These are phyloP conservation scores for Rhopalosiphum nymphaeae DNA, from an alignment of 2,888 invertebrate species.

Conservation along the genomic window DNA sequence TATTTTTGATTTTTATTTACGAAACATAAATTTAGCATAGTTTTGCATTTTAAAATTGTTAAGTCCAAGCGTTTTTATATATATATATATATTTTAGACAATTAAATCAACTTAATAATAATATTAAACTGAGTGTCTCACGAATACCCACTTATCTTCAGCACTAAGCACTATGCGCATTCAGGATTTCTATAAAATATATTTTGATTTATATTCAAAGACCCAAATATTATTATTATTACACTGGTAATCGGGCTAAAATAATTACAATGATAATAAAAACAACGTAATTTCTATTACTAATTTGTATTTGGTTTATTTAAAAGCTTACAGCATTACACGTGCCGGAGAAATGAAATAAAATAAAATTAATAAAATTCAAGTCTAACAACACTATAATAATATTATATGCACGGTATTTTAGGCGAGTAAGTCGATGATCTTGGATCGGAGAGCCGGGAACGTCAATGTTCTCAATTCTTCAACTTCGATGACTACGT, in stretches of 20 bases:
- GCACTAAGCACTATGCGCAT: not conserved
- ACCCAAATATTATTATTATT: not conserved
- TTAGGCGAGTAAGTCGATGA: conserved; percentile 22
- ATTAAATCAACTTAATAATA: too few species aligned
- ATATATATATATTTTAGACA: too few species aligned
- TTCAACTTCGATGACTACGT: not conserved
- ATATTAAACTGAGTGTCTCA: not conserved
- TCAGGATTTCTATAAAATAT: not conserved
- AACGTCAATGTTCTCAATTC: conserved; percentile 49
- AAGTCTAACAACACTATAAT: not conserved
- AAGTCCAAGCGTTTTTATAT: too few species aligned
- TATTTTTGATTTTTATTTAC: too few species aligned
- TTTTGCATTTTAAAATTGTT: too few species aligned
- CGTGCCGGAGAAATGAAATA: not conserved
- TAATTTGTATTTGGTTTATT: conserved; percentile 7
- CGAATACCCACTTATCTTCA: not conserved
- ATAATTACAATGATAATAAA: not conserved
- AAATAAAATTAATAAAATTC: not conserved
- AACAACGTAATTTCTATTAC: not conserved
- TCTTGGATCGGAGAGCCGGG: conserved; percentile 13
- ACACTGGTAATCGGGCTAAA: not conserved
- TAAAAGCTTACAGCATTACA: not conserved
- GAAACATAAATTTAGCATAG: too few species aligned
- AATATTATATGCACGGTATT: not conserved
- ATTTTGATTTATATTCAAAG: not conserved